These are phyloP conservation scores for Phoronis australis DNA, from an alignment of 2,888 invertebrate species.

Conservation along the genomic window DNA sequence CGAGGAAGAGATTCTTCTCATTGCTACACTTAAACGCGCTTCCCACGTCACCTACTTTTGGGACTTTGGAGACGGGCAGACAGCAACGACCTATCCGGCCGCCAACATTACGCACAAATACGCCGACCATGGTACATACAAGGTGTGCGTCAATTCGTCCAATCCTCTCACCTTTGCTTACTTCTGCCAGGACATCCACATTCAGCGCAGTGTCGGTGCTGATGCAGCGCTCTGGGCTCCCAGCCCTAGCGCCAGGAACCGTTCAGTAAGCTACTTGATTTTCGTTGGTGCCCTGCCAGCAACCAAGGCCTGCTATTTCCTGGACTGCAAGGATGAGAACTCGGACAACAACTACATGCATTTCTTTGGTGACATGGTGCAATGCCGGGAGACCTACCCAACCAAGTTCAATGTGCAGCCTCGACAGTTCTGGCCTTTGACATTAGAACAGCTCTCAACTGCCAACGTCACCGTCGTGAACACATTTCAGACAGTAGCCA, in stretches of 20 bases:
- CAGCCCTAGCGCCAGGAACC: constrained; percentile 16
- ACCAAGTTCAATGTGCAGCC: neutral
- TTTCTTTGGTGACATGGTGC: constrained; percentile 14
- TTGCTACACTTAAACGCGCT: constrained; percentile 12
- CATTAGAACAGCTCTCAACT: neutral
- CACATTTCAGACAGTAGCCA: constrained; percentile 13
- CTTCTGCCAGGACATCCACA: constrained; percentile 3
- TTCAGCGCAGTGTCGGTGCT: constrained; percentile 15
- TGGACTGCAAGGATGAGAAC: constrained; percentile 16
- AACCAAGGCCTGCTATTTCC: constrained; percentile 20
- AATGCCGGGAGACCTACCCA: constrained; percentile 5
- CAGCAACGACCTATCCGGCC: constrained; percentile 7
- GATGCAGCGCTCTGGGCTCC: constrained; percentile 15
- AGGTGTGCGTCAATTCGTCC: constrained; percentile 9
- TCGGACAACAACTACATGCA: constrained; percentile 12
- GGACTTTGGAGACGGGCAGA: constrained; percentile 15
- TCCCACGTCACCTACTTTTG: constrained; percentile 18
- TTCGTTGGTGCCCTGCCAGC: constrained; percentile 18
- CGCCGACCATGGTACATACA: constrained; percentile 7
- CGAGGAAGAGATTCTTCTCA: constrained; percentile 14
- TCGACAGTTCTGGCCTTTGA: neutral
- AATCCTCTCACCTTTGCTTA: constrained; percentile 6
- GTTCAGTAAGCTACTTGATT: constrained; percentile 16
- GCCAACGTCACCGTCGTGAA: constrained; percentile 6
- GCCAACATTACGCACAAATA: constrained; percentile 8